A percentile compares a stretch with the other conserved stretches of the same genome.
Conservation (phyloP, 2,888 invertebrate species). For the Orthonevra nobilis region DNA sequence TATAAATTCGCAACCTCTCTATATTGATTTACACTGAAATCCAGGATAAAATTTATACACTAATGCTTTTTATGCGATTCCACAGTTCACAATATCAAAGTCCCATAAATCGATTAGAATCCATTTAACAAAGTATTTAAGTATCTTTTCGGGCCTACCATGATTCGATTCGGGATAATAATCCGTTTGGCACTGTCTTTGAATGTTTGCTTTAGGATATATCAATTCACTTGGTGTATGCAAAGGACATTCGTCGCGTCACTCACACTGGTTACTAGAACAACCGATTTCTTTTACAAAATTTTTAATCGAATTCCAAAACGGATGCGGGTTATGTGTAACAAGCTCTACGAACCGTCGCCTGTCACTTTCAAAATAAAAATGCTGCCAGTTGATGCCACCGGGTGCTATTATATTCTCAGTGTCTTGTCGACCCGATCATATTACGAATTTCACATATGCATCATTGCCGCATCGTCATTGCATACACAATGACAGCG, state of each 20-base stretch:
- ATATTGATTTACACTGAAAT: conserved; percentile 47
- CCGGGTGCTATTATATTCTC: conserved; percentile 78
- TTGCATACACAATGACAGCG: conserved; percentile 53
- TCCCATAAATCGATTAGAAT: conserved; percentile 11
- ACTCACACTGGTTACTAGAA: conserved; percentile 14
- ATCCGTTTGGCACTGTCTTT: conserved; percentile 22
- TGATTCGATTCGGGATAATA: conserved; percentile 44
- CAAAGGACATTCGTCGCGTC: conserved; percentile 33
- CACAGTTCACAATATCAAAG: conserved; percentile 33
- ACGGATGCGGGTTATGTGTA: conserved; percentile 47
- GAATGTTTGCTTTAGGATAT: conserved; percentile 16
- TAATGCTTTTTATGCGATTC: conserved; percentile 22
- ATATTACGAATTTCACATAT: conserved; percentile 66
- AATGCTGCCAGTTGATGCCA: conserved; percentile 78
- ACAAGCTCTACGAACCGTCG: conserved; percentile 75
- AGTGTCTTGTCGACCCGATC: conserved; percentile 35
- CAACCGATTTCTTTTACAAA: conserved; percentile 38
- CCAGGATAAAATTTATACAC: conserved; percentile 31
- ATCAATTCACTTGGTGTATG: conserved; percentile 5
- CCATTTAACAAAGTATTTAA: not conserved
- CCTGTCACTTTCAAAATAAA: conserved; percentile 79
- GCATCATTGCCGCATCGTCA: conserved; percentile 62
- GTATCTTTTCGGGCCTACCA: conserved; percentile 49
- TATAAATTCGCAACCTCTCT: not conserved
- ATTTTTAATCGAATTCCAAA: conserved; percentile 7